Conservation (phyloP, 2,113 vertebrate species). For the Nesogale talazaci region DNA sequence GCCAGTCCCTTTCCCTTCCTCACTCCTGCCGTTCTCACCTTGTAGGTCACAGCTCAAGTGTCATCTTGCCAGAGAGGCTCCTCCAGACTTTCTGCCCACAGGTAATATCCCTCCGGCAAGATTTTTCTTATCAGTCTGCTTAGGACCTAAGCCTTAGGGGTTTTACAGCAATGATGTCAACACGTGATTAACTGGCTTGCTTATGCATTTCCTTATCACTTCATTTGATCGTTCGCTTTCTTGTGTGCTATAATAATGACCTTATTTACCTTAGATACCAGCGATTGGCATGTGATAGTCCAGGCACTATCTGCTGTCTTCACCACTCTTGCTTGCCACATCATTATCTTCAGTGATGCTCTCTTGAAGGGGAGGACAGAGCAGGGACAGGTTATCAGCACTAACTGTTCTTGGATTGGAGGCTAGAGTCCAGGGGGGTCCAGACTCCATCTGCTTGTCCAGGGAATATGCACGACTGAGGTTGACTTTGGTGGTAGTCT, state of each 20-base stretch:
- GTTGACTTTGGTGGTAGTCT: no score
- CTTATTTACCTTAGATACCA: conserved; percentile 39
- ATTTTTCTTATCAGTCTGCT: not conserved
- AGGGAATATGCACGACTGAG: no score
- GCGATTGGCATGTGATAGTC: not conserved
- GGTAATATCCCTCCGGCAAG: not conserved
- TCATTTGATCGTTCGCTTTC: conserved; percentile 31
- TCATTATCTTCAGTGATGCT: no score
- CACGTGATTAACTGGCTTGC: not conserved
- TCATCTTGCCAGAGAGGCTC: not conserved
- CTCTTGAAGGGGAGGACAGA: no score
- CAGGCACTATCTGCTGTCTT: no score
- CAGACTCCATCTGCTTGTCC: no score
- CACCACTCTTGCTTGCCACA: no score
- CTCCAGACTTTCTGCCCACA: not conserved
- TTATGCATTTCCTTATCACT: conserved; percentile 25
- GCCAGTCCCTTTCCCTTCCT: not conserved
- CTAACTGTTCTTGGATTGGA: no score
- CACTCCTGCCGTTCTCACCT: not conserved
- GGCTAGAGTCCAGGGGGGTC: no score
- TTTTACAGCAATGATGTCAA: not conserved
- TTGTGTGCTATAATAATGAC: not conserved
- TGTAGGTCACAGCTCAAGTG: not conserved
- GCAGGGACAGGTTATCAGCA: no score
- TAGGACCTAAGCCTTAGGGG: not conserved